A percentile compares a stretch with the other conserved stretches of the same genome.
These are phyloP conservation scores for Metopolophium dirhodum DNA, from an alignment of 1,140 invertebrate genomes.

Conservation along the genomic window DNA sequence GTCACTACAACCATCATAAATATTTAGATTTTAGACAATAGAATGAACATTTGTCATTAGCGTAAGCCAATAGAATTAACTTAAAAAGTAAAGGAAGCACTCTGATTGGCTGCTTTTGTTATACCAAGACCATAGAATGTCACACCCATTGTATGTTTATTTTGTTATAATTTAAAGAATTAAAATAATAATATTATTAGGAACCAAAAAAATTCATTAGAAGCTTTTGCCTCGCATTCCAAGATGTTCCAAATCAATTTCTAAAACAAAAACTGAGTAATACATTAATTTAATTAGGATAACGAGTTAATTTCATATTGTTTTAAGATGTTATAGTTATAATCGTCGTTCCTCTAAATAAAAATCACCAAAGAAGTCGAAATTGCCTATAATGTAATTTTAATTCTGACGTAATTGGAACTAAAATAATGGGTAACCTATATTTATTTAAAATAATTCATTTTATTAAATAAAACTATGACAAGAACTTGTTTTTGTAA, in stretches of 20 bases:
- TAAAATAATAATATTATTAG: not conserved
- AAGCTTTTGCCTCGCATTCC: too few relatives aligned
- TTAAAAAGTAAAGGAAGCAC: not conserved
- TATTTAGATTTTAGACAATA: conserved; percentile 5
- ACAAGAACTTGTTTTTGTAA: not conserved
- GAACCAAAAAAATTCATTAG: too few relatives aligned
- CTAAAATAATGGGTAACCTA: not conserved
- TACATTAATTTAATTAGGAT: too few relatives aligned
- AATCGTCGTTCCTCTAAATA: not conserved
- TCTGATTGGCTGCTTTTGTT: not conserved
- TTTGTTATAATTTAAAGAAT: not conserved
- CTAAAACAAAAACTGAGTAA: too few relatives aligned
- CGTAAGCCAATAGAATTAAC: not conserved
- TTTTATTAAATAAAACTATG: not conserved
- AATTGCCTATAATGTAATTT: not conserved
- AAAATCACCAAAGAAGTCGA: not conserved
- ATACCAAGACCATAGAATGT: not conserved
- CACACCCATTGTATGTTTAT: too few relatives aligned
- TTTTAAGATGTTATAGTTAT: not conserved
- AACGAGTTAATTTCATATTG: not conserved
- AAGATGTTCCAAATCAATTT: too few relatives aligned
- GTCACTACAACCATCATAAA: not conserved
- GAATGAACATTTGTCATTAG: not conserved
- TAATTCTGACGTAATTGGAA: not conserved
- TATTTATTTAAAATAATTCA: not conserved